Percentiles rank a stretch among this genome's conserved stretches.
Evolutionary conservation across 2,888 invertebrate genomes (phyloP).

Genomic region (Rotaria socialis): DNA sequence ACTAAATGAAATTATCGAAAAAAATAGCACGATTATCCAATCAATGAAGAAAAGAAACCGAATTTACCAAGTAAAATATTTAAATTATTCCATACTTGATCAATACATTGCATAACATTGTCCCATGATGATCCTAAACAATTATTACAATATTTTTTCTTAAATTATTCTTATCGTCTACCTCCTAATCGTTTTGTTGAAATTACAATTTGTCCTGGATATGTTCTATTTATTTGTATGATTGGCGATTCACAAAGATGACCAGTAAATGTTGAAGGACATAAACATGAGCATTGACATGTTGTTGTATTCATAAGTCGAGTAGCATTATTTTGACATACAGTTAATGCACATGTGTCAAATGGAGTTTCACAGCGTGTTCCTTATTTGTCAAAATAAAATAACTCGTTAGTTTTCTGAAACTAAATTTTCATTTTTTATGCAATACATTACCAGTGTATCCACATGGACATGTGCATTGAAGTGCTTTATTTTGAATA

Average conservation of each 20-base stretch:
- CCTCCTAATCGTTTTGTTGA: background rate
- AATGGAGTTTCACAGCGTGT: constrained; percentile 19
- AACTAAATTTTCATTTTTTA: background rate
- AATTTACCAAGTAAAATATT: background rate
- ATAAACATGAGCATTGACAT: constrained; percentile 36
- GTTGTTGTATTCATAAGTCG: background rate
- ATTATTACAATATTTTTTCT: background rate
- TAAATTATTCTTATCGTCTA: background rate
- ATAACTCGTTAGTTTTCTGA: no score
- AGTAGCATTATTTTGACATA: constrained; percentile 20
- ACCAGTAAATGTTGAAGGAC: constrained; percentile 45
- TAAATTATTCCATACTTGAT: constrained; percentile 10
- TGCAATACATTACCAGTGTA: constrained; percentile 8
- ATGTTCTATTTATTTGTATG: background rate
- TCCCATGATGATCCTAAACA: constrained; percentile 19
- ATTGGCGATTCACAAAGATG: constrained; percentile 41
- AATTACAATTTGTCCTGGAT: background rate
- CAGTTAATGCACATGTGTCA: background rate
- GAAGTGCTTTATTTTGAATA: background rate
- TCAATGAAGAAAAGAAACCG: background rate
- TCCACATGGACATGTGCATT: constrained; percentile 46
- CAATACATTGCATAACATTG: background rate
- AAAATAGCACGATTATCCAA: background rate
- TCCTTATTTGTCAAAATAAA: background rate
- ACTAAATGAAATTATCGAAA: background rate